Conservation (phyloP, 2,113 vertebrate genomes). For the Dissostichus mawsoni region DNA sequence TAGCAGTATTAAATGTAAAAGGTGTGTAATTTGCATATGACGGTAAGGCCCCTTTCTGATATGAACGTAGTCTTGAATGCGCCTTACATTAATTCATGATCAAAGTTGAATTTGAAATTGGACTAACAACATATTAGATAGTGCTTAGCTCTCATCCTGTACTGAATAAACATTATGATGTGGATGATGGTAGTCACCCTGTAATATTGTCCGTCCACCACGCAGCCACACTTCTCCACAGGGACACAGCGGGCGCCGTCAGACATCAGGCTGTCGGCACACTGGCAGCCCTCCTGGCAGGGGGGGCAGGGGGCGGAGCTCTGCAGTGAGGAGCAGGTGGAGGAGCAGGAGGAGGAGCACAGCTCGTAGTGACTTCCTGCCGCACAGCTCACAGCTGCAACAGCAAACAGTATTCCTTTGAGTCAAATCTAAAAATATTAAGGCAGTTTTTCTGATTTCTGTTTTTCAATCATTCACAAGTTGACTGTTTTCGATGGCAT, state of each 20-base stretch:
- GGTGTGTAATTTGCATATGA: too few relatives aligned
- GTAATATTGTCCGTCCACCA: constrained; percentile 37
- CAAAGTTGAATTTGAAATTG: not conserved
- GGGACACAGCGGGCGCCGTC: constrained; percentile 38
- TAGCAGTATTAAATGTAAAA: too few relatives aligned
- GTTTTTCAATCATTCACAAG: not conserved
- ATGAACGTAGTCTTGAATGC: too few relatives aligned
- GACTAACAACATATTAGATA: not conserved
- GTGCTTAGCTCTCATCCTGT: not conserved
- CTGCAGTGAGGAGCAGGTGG: constrained; percentile 51
- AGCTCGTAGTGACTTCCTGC: constrained; percentile 47
- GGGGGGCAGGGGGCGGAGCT: not conserved
- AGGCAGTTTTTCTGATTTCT: not conserved
- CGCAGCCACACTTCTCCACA: constrained; percentile 43
- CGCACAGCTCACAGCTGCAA: constrained; percentile 27
- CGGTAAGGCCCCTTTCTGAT: too few relatives aligned
- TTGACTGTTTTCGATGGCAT: not conserved
- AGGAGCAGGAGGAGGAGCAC: constrained; percentile 27
- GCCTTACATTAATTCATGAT: not conserved
- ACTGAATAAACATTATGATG: not conserved
- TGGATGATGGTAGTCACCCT: constrained; percentile 2
- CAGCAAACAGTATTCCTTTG: not conserved
- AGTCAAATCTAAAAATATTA: not conserved
- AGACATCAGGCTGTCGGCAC: constrained; percentile 29
- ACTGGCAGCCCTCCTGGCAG: constrained; percentile 51